phyloP scores from a whole-genome alignment of 2,797 vertebrate species.

The Gymnothorax javanicus region DNA sequence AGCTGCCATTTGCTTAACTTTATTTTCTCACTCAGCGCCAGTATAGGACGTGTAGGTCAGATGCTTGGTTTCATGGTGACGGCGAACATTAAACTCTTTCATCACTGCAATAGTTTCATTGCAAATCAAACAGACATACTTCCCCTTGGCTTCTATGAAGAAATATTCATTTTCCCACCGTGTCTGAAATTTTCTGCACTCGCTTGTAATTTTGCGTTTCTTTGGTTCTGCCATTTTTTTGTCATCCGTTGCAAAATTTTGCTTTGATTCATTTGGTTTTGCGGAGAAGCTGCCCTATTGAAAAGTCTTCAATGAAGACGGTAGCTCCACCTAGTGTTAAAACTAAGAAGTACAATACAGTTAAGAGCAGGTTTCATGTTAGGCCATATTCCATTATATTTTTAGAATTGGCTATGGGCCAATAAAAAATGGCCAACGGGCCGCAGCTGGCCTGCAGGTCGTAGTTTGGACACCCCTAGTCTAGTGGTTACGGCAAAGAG shows the following conservation, averaged over 20 bases:
- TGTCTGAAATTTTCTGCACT: conserved; percentile 29
- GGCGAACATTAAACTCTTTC: conserved; percentile 25
- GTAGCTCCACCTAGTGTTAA: not conserved
- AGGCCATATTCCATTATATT: too few species aligned
- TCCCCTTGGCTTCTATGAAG: conserved; percentile 34
- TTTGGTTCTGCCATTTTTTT: too few species aligned
- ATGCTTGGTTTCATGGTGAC: conserved; percentile 26
- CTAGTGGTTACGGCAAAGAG: too few species aligned
- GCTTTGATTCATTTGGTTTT: too few species aligned
- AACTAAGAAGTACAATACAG: not conserved
- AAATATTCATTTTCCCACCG: conserved; percentile 32
- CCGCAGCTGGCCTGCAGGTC: too few species aligned
- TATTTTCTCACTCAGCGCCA: too few species aligned
- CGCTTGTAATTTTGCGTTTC: conserved; percentile 25
- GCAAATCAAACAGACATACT: conserved; percentile 38
- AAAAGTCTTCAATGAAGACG: too few species aligned
- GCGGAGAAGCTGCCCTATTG: conserved; percentile 2
- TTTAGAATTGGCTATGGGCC: too few species aligned
- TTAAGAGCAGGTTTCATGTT: too few species aligned
- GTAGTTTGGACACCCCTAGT: too few species aligned
- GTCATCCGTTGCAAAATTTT: too few species aligned
- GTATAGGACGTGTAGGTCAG: conserved; percentile 24
- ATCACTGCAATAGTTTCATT: conserved; percentile 33
- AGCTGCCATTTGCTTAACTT: conserved; percentile 20
- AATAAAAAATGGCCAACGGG: too few species aligned